phyloP scores from a whole-genome alignment of 2,888 invertebrate genomes.

The Oscheius myriophilus region DNA sequence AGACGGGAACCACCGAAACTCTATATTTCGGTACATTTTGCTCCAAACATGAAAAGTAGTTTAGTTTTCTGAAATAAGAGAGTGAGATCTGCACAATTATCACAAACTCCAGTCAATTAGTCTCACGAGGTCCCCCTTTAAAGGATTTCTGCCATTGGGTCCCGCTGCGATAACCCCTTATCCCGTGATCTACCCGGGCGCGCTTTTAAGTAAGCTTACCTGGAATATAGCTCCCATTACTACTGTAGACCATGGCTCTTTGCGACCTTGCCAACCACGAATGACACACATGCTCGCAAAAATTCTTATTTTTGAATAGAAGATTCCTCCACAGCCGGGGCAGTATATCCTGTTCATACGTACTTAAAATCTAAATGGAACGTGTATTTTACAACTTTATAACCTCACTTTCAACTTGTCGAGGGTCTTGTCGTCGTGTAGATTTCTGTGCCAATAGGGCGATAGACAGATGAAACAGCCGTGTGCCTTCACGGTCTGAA shows the following conservation, averaged over 20 bases:
- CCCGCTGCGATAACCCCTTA: too few species aligned
- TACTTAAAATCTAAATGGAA: constrained; percentile 30
- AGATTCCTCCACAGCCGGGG: constrained; percentile 42
- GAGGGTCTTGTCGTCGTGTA: constrained; percentile 29
- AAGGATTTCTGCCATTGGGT: too few species aligned
- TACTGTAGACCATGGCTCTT: constrained; percentile 27
- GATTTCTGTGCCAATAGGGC: constrained; percentile 35
- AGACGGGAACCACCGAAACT: too few species aligned
- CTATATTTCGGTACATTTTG: too few species aligned
- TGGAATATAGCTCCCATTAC: constrained; percentile 20
- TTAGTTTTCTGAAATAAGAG: too few species aligned
- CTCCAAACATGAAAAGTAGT: too few species aligned
- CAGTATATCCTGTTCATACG: constrained; percentile 52
- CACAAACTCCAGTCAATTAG: too few species aligned
- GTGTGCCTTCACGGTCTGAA: constrained; percentile 14
- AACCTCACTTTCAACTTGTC: constrained; percentile 24
- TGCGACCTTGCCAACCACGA: constrained; percentile 40
- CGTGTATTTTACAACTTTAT: neutral
- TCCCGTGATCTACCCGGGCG: too few species aligned
- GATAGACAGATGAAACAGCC: constrained; percentile 33
- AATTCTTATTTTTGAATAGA: constrained; percentile 46
- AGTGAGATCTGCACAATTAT: too few species aligned
- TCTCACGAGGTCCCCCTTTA: too few species aligned
- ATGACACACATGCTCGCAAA: constrained; percentile 62
- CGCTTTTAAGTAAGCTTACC: too few species aligned